phyloP scores from a whole-genome alignment of 2,797 vertebrate species.

The Girardinus metallicus region DNA sequence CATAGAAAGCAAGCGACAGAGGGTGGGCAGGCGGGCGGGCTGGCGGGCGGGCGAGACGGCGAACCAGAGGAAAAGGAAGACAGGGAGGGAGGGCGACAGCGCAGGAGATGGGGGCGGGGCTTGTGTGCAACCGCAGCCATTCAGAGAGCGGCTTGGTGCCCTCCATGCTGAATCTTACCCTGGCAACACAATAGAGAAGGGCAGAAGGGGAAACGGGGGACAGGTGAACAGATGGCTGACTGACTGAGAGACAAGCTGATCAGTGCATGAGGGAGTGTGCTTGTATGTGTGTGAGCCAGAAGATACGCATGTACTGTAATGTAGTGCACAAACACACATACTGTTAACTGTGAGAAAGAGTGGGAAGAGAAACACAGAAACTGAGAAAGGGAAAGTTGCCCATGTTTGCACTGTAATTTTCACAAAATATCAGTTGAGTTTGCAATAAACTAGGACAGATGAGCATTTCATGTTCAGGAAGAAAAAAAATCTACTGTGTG shows the following conservation, averaged over 20 bases:
- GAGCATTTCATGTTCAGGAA: background rate
- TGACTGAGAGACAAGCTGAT: slow-evolving; percentile 77
- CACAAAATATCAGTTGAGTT: slow-evolving; percentile 48
- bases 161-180: slow-evolving; percentile 81
- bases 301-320: slow-evolving; percentile 18
- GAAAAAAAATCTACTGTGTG: slow-evolving; percentile 7
- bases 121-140: slow-evolving; percentile 65
- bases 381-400: slow-evolving; percentile 34
- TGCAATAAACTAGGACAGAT: slow-evolving; percentile 28
- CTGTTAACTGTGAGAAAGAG: slow-evolving; percentile 33
- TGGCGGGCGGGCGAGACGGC: slow-evolving; percentile 54
- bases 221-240: slow-evolving; percentile 83
- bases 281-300: slow-evolving; percentile 31
- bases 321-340: slow-evolving; percentile 22
- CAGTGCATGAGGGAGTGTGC: slow-evolving; percentile 56
- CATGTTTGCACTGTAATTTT: slow-evolving; percentile 48
- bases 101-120: slow-evolving; percentile 61
- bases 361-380: slow-evolving; percentile 37
- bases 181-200: slow-evolving; percentile 80
- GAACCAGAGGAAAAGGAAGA: slow-evolving; percentile 44
- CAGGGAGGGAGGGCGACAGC: slow-evolving; percentile 24
- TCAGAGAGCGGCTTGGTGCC: slow-evolving; percentile 68
- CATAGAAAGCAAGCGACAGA: slow-evolving; percentile 50
- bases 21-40: slow-evolving; percentile 9
- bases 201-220: slow-evolving; percentile 55